Evolutionary conservation across 2,797 vertebrate species (phyloP).

Genomic region (Alosa sapidissima): DNA sequence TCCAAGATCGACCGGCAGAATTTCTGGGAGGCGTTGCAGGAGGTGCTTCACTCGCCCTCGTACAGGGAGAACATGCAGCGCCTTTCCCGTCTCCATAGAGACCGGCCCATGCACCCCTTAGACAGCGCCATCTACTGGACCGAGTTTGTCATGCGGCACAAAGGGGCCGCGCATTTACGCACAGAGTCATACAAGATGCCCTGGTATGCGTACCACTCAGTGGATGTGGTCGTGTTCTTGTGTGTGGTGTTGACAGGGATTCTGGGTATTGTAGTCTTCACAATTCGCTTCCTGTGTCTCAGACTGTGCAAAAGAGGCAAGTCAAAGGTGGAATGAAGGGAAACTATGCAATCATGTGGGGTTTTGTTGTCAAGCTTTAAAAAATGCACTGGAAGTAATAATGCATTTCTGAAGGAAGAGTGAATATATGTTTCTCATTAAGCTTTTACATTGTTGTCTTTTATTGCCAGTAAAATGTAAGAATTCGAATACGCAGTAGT

Average conservation of each 20-base stretch:
- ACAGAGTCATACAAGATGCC: constrained; percentile 72
- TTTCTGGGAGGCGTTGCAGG: constrained; percentile 61
- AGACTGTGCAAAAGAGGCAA: constrained; percentile 62
- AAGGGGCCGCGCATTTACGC: constrained; percentile 69
- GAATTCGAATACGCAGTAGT: not conserved
- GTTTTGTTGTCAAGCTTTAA: not conserved
- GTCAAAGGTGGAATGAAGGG: constrained; percentile 63
- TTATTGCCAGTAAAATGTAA: not conserved
- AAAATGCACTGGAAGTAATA: not conserved
- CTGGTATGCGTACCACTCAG: constrained; percentile 70
- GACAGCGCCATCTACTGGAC: constrained; percentile 71
- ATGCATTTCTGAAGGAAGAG: not conserved
- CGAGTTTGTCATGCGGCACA: constrained; percentile 72
- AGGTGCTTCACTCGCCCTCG: constrained; percentile 65
- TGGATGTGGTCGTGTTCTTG: constrained; percentile 66
- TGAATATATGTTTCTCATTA: not conserved
- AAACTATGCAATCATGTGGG: not conserved
- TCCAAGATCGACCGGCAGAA: constrained; percentile 55
- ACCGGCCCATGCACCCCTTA: constrained; percentile 61
- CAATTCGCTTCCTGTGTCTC: constrained; percentile 57
- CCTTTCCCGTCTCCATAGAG: constrained; percentile 67
- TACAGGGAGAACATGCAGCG: constrained; percentile 68
- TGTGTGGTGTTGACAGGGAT: constrained; percentile 44
- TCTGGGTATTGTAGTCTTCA: constrained; percentile 39
- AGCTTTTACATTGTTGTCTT: not conserved